Evolutionary conservation across 35 echinoderm and acorn worm species (phyloP), one percentile per base, ranked within the genome.

Genomic region (Acanthaster planci): DNA sequence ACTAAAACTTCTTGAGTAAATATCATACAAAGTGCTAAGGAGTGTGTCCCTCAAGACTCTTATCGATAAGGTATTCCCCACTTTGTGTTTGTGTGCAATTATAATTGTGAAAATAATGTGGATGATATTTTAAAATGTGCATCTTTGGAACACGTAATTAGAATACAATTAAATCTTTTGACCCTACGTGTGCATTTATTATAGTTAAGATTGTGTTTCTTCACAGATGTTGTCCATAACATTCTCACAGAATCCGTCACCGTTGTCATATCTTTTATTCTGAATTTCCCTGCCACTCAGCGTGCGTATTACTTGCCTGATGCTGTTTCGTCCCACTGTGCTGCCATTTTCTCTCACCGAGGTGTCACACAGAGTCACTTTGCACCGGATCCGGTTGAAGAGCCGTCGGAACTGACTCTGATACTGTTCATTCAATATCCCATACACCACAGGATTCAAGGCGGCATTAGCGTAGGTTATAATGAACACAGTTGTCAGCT

Each of bases 391-490:
- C 30, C 22, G 23, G 19, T 56, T 37, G 56, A 83, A 83, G 9
- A 83, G 21, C 17, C 38, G 36, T 7, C 9, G 19, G 30, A 83
- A 83, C 8, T 37, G 81, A 19, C 59, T 83, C 14, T 34, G 53
- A 29, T 83, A 83, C 44, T 83, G 81, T 38, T 34, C 81, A 22
- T 83, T 83, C 12, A 83, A 34, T 12, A 83, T 30, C 2, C 81
- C 81, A 10, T 83, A 83, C 8, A 83, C 55, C 4, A 83, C 56
- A 16, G 81, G 81, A 38, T 83, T 83, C 7, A 60, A 4, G 29
- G 81, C 81, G 0, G 38, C 81, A 30, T 83, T 83, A 14, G 56
- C 52, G 23, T 83, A 83, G 1, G 81, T 83, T 5, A 83, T 37
- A 37, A 53, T 57, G 5, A 83, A 40, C 35, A 57, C 56, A 38